These are phyloP conservation scores for Neogobius melanostomus DNA, from an alignment of 2,113 vertebrate genomes.

Conservation along the genomic window DNA sequence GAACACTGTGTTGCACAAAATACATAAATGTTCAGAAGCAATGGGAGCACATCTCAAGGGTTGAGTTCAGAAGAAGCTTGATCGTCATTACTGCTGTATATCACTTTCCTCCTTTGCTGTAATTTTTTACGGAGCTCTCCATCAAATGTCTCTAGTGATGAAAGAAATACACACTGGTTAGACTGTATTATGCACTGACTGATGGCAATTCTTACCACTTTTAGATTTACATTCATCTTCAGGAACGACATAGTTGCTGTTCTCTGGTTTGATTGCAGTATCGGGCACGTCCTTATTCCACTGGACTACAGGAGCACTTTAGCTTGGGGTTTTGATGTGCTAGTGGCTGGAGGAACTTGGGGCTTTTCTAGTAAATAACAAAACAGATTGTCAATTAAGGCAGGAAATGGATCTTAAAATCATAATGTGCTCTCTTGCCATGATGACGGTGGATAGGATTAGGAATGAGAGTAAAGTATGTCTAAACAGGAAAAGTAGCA, in stretches of 20 bases:
- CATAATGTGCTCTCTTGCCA: no score
- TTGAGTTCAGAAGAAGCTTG: not conserved
- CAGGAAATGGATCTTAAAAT: no score
- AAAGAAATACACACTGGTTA: not conserved
- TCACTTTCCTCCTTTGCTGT: slow-evolving; percentile 6
- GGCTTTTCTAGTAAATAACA: slow-evolving; percentile 33
- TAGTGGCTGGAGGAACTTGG: slow-evolving; percentile 8
- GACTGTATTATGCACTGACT: not conserved
- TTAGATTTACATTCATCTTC: not conserved
- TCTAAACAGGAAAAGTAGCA: no score
- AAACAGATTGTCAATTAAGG: not conserved
- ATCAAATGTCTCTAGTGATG: slow-evolving; percentile 6
- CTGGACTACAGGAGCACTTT: slow-evolving; percentile 39
- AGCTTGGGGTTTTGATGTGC: slow-evolving; percentile 31
- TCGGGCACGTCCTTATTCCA: not conserved
- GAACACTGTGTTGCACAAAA: no score
- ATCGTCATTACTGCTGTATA: not conserved
- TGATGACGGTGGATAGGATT: no score
- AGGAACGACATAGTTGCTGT: slow-evolving; percentile 38
- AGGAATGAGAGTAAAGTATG: no score
- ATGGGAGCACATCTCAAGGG: not conserved
- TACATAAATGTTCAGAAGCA: no score
- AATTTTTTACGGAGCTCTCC: slow-evolving; percentile 13
- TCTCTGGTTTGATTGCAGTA: not conserved
- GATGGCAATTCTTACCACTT: not conserved